phyloP scores from a whole-genome alignment of 2,113 vertebrate species.

The Scartelaos histophorus region DNA sequence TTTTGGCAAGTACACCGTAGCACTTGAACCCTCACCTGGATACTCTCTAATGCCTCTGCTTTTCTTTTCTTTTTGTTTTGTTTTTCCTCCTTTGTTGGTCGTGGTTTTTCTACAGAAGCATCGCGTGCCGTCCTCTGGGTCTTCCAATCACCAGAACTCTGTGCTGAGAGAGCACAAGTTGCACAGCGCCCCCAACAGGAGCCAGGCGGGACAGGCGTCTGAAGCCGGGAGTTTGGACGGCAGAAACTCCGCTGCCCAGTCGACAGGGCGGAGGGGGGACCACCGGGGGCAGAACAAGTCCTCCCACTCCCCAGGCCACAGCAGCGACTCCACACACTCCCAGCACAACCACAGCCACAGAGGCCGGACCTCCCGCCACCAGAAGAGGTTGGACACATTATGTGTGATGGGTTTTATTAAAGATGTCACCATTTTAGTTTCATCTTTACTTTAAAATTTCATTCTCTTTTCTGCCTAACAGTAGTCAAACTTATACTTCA shows the following conservation, averaged over 20 bases:
- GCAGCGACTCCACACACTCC: conserved; percentile 87
- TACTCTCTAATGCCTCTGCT: conserved; percentile 76
- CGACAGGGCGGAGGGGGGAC: conserved; percentile 76
- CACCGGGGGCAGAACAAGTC: conserved; percentile 74
- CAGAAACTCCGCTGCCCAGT: conserved; percentile 68
- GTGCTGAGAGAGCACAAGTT: conserved; percentile 73
- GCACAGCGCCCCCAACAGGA: conserved; percentile 63
- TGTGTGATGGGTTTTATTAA: not conserved
- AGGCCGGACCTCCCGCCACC: conserved; percentile 78
- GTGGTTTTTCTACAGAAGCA: conserved; percentile 83
- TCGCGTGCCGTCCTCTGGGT: conserved; percentile 74
- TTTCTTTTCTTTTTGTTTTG: conserved; percentile 65
- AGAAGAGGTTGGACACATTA: conserved; percentile 81
- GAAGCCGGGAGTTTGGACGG: conserved; percentile 73
- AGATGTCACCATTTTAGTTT: not conserved
- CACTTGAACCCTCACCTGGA: conserved; percentile 52
- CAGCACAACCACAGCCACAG: conserved; percentile 75
- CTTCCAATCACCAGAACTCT: conserved; percentile 74
- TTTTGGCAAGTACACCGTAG: conserved; percentile 80
- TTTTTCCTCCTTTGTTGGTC: conserved; percentile 72
- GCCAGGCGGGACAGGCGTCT: conserved; percentile 61
- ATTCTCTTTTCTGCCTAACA: not conserved
- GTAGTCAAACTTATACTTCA: not conserved
- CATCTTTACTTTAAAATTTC: not conserved
- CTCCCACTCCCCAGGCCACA: conserved; percentile 83